Percentiles rank a stretch among this genome's conserved stretches.
Conservation (phyloP, 2,888 invertebrate species). For the Epistrophe grossulariae region DNA sequence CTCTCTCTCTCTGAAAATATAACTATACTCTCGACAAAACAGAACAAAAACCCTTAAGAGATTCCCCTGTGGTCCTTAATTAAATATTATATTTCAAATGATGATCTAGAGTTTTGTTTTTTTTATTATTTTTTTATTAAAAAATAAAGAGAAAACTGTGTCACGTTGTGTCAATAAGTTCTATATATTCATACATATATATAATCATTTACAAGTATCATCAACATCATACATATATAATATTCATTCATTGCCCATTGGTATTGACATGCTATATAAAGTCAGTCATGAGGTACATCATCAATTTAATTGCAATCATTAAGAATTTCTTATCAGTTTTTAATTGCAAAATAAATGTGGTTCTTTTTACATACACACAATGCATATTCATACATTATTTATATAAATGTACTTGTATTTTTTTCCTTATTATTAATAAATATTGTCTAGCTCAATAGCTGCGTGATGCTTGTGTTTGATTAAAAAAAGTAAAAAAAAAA, state of each 20-base stretch:
- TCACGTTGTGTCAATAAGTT: slow-evolving; percentile 40
- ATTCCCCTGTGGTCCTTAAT: slow-evolving; percentile 55
- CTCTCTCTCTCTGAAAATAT: no score
- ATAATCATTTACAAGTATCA: slow-evolving; percentile 14
- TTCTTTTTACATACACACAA: background rate
- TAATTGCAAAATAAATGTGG: slow-evolving; percentile 63
- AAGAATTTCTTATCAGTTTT: slow-evolving; percentile 67
- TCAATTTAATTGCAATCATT: slow-evolving; percentile 71
- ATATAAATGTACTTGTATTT: background rate
- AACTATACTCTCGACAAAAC: background rate
- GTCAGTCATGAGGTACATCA: slow-evolving; percentile 53
- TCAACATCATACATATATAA: slow-evolving; percentile 3
- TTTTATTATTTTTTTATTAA: background rate
- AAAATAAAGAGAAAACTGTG: slow-evolving; percentile 26
- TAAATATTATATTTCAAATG: slow-evolving; percentile 58
- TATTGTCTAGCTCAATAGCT: slow-evolving; percentile 5
- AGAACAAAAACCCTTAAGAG: slow-evolving; percentile 36
- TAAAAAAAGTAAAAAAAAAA: background rate
- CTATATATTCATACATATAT: no score
- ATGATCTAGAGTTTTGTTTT: slow-evolving; percentile 13
- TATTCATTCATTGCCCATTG: slow-evolving; percentile 15
- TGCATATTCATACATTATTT: background rate
- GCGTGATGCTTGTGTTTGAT: slow-evolving; percentile 10
- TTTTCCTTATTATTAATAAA: background rate
- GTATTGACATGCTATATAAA: slow-evolving; percentile 36